Evolutionary conservation across 2,113 vertebrate species (phyloP), one percentile per base, ranked within the genome.

Genomic region (Aythya baeri): DNA sequence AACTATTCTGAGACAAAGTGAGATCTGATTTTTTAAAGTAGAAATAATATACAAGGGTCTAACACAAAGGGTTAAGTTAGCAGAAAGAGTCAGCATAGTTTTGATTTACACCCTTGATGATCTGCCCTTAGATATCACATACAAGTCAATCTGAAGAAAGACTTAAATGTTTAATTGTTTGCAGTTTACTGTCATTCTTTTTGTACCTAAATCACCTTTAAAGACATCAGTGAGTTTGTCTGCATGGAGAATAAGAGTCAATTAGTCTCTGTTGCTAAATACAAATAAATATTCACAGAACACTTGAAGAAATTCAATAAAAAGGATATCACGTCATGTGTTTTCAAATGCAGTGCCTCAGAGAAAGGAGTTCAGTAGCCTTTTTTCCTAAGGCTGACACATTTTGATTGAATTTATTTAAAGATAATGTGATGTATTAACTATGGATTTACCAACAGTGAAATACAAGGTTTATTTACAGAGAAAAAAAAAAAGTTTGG

Each of bases 401-500:
- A 32, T 75, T 59, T 71, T 68, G 14, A 89, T 78, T 61, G 73
- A 83, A 92, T 41, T 91, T 58, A 67, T 87, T 94, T 91, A 49
- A 43, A 75, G 14, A 38, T 66, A 72, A 58, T 12, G 2, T 41
- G 66, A 16, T 70, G 17, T 43, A 85, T 25, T 41, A 66, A 34
- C 55, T 52, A 72, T 17, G 50, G 8, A 26, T 62, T 81, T 89
- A 59, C 4, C 6, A 81, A 62, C 4, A 44, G 18, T 62, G 18
- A 66, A 88, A 58, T 27, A 21, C 0, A 67, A 44, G 7, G 55
- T 83, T 83, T 27, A 29, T 65, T 65, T 65, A 65, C 36, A 65
- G 62, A 52, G 17, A 12, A 52, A 50, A 52, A 52, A 25, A 63
- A 38, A 17, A 16, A 27, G 9, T 27, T 38, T 41, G 36, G 26